Evolutionary conservation across 1,140 invertebrate genomes (phyloP).

Genomic region (Cotesia vestalis): DNA sequence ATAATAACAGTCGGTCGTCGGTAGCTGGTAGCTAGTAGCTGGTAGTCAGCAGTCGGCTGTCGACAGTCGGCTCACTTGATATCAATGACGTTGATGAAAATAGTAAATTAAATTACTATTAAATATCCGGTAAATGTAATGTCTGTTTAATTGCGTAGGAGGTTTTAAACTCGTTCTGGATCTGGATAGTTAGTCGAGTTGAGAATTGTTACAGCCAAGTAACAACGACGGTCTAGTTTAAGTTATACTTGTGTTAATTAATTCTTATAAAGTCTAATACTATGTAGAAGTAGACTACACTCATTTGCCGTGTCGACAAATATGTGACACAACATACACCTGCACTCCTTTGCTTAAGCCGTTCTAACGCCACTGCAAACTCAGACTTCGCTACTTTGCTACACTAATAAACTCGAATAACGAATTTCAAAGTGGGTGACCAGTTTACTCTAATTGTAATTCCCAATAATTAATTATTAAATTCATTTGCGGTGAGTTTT

Average conservation of each 20-base stretch:
- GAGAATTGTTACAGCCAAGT: conserved; percentile 20
- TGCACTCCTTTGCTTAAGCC: neutral
- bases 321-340: conserved; percentile 15
- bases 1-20: too few species aligned
- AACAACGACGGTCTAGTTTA: conserved; percentile 13
- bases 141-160: conserved; percentile 1
- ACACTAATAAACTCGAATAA: too few species aligned
- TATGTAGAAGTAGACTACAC: conserved; percentile 5
- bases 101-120: neutral
- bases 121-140: neutral
- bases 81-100: too few species aligned
- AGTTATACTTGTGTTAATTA: conserved; percentile 19
- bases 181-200: conserved; percentile 12
- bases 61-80: too few species aligned
- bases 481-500: too few species aligned
- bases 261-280: neutral
- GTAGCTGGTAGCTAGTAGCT: too few species aligned
- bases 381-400: too few species aligned
- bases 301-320: conserved; percentile 25
- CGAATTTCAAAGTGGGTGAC: too few species aligned
- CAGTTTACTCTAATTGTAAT: too few species aligned
- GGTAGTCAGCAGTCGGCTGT: too few species aligned
- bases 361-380: too few species aligned
- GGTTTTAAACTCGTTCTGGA: conserved; percentile 18
- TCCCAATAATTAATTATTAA: too few species aligned